A percentile compares a stretch with the other conserved stretches of the same genome.
These are phyloP conservation scores for Bugula neritina DNA, from an alignment of 2,888 invertebrate species.

Conservation along the genomic window DNA sequence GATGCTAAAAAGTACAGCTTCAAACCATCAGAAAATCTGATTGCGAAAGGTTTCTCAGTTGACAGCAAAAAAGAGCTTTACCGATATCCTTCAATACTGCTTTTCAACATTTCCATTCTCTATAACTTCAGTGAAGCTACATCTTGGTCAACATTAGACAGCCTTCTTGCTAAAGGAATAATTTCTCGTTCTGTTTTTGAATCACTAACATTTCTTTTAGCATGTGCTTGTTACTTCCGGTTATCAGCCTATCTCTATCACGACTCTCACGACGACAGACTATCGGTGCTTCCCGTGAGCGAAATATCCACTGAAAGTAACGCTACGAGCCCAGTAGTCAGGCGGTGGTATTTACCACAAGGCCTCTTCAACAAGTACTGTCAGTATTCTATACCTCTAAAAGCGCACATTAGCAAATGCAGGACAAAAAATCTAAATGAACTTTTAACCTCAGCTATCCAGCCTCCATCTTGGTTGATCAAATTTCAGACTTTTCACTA, in stretches of 20 bases:
- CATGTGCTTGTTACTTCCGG: neutral
- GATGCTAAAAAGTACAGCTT: constrained; percentile 6
- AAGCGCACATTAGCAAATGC: neutral
- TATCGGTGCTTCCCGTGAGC: neutral
- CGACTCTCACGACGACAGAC: neutral
- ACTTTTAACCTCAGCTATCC: neutral
- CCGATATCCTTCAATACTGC: constrained; percentile 2
- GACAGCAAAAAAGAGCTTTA: constrained; percentile 1
- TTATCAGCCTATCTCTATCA: neutral
- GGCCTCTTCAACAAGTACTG: neutral
- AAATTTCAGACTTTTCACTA: constrained; percentile 14
- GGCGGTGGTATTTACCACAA: neutral
- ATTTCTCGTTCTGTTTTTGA: neutral
- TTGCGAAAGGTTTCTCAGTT: neutral
- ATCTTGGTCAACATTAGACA: neutral
- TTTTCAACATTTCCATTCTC: constrained; percentile 7
- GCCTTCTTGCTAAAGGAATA: neutral
- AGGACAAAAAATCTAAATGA: neutral
- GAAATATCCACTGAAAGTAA: neutral
- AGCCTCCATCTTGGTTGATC: neutral
- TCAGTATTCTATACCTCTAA: neutral
- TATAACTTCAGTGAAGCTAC: neutral
- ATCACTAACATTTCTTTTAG: constrained; percentile 1
- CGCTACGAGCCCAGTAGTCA: neutral
- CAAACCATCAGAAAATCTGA: neutral